These are phyloP conservation scores for Microhierax caerulescens DNA, from an alignment of 2,797 vertebrate genomes.

Conservation along the genomic window DNA sequence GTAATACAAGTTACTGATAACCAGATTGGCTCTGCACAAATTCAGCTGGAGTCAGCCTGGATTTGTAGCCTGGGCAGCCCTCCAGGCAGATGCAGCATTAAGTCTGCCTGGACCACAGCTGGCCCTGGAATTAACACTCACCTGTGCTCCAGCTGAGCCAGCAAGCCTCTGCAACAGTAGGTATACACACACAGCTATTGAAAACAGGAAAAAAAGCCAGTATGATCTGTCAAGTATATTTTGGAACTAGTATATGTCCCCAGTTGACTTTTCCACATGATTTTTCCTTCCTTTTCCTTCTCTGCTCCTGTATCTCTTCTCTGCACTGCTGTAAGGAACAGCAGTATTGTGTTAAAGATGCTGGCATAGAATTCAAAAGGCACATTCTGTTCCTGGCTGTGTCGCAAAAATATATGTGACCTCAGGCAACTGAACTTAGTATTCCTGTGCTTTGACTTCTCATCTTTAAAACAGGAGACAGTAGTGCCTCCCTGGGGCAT, in stretches of 20 bases:
- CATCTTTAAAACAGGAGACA: neutral
- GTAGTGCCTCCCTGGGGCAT: conserved; percentile 11
- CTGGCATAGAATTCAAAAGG: conserved; percentile 20
- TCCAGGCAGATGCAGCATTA: neutral
- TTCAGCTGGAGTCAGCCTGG: neutral
- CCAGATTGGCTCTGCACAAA: neutral
- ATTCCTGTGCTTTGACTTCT: conserved; percentile 22
- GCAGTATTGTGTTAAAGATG: conserved; percentile 7
- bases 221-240: neutral
- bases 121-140: conserved; percentile 1
- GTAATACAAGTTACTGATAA: conserved; percentile 3
- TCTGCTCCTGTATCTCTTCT: neutral
- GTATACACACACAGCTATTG: neutral
- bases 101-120: neutral
- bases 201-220: neutral
- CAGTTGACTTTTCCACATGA: neutral
- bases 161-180: neutral
- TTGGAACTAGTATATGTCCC: neutral
- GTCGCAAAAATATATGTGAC: conserved; percentile 40
- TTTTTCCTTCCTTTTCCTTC: neutral
- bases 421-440: neutral
- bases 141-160: conserved; percentile 27
- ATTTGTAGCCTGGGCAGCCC: neutral
- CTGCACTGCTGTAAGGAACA: neutral
- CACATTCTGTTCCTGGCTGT: conserved; percentile 50